A percentile compares a stretch with the other conserved stretches of the same genome.
These are phyloP conservation scores for Pandemis heparana DNA, from an alignment of 2,888 invertebrate species.

Conservation along the genomic window DNA sequence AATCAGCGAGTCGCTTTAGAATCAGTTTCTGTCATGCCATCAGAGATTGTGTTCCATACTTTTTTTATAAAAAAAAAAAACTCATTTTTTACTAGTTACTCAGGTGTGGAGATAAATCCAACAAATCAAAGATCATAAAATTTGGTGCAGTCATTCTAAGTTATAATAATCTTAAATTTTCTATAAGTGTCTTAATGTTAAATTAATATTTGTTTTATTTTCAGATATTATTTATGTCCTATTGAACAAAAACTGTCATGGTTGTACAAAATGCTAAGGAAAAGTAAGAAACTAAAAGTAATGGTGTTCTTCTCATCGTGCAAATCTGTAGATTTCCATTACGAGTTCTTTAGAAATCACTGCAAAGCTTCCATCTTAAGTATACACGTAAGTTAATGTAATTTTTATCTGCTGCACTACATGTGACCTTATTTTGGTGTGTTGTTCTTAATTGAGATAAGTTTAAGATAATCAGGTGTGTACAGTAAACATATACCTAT, in stretches of 20 bases:
- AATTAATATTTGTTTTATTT: constrained; percentile 40
- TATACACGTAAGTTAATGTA: constrained; percentile 92
- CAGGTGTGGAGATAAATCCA: too few species aligned
- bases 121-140: too few species aligned
- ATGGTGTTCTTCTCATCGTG: constrained; percentile 99
- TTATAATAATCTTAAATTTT: too few species aligned
- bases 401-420: background rate
- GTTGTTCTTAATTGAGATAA: background rate
- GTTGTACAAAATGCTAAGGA: constrained; percentile 97
- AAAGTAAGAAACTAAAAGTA: constrained; percentile 95
- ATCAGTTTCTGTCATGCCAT: too few species aligned
- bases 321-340: constrained; percentile 97
- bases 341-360: constrained; percentile 94
- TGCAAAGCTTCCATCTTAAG: constrained; percentile 96
- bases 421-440: constrained; percentile 4
- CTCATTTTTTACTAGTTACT: too few species aligned
- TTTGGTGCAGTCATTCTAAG: too few species aligned
- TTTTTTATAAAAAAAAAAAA: too few species aligned
- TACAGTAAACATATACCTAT: background rate
- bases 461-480: constrained; percentile 4
- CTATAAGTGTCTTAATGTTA: background rate
- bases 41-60: too few species aligned
- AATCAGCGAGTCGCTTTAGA: too few species aligned
- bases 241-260: constrained; percentile 96
- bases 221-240: constrained; percentile 95